A percentile compares a stretch with the other conserved stretches of the same genome.
Conservation (phyloP, 2,113 vertebrate genomes). For the Rynchops niger region DNA sequence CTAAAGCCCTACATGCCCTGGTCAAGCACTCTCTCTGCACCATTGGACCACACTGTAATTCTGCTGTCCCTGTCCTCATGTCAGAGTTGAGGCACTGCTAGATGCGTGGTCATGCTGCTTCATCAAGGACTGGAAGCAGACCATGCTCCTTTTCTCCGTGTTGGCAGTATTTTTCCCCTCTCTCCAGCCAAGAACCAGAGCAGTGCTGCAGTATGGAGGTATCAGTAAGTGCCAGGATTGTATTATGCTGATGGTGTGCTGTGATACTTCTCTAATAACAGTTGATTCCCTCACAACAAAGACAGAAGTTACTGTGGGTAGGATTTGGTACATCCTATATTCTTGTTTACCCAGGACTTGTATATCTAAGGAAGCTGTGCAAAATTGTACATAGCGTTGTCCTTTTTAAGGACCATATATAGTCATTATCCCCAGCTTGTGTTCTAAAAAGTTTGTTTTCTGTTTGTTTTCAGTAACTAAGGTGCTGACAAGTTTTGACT, state of each 20-base stretch:
- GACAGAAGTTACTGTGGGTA: not conserved
- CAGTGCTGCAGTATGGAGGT: not conserved
- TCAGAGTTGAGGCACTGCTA: not conserved
- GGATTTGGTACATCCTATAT: not conserved
- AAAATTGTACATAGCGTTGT: not conserved
- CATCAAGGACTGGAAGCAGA: not conserved
- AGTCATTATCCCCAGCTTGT: not conserved
- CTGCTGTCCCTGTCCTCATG: not conserved
- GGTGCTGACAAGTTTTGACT: conserved; percentile 79
- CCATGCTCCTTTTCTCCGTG: not conserved
- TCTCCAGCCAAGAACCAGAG: not conserved
- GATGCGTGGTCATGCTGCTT: not conserved
- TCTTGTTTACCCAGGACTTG: not conserved
- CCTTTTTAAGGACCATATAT: not conserved
- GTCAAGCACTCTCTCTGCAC: not conserved
- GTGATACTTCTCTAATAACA: not conserved
- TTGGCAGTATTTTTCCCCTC: not conserved
- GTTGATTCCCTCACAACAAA: not conserved
- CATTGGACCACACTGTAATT: not conserved
- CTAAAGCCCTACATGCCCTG: not conserved
- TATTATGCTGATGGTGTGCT: not conserved
- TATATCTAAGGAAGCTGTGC: not conserved
- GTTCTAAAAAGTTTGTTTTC: conserved; percentile 37
- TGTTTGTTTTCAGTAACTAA: conserved; percentile 68
- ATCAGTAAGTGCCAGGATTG: not conserved